Evolutionary conservation across 2,113 vertebrate genomes (phyloP).

Genomic region (Spheniscus mendiculus): DNA sequence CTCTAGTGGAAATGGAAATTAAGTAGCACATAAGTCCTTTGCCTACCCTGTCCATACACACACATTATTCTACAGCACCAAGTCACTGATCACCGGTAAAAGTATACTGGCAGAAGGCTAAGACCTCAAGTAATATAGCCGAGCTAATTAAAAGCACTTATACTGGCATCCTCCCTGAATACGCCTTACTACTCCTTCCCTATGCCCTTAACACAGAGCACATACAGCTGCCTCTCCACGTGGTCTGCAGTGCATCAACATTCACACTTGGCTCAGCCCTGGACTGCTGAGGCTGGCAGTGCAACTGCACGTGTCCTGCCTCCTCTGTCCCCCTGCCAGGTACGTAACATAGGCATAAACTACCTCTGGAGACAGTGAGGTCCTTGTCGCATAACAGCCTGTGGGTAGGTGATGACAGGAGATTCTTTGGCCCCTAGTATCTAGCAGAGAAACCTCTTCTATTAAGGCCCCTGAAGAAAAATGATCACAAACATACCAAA

Average conservation of each 20-base stretch:
- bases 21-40: neutral
- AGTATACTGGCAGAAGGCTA: neutral
- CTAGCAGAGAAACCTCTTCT: neutral
- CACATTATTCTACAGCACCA: neutral
- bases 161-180: neutral
- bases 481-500: neutral
- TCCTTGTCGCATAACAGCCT: neutral
- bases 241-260: neutral
- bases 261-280: neutral
- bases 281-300: neutral
- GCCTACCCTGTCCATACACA: neutral
- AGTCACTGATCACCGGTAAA: neutral
- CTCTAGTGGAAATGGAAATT: neutral
- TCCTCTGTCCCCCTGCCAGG: neutral
- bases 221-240: neutral
- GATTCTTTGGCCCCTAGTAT: neutral
- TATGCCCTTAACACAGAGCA: neutral
- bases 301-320: neutral
- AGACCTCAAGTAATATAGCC: neutral
- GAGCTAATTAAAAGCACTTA: neutral
- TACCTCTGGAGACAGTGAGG: neutral
- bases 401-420: neutral
- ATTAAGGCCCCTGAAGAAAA: neutral
- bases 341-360: accelerated
- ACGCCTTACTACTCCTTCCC: neutral